Conservation (phyloP, 2,113 vertebrate genomes). For the Dolichallabes microphthalmus region DNA sequence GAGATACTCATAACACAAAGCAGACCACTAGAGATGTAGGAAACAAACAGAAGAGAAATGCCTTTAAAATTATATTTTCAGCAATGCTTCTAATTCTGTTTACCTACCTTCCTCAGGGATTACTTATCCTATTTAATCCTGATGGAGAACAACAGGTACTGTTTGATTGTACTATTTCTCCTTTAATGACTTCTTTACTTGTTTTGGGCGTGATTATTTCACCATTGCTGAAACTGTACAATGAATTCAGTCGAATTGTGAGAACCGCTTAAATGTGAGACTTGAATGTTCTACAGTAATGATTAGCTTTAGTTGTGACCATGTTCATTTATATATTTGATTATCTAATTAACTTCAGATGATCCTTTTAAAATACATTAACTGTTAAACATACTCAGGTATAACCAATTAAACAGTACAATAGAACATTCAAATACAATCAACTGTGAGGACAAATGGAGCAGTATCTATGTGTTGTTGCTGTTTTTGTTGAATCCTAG, state of each 20-base stretch:
- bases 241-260: not conserved
- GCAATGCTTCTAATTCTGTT: not conserved
- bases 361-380: not conserved
- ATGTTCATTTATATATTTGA: not conserved
- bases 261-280: not conserved
- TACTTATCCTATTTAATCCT: not conserved
- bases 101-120: slow-evolving; percentile 11
- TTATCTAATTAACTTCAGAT: not conserved
- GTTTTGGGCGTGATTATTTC: slow-evolving; percentile 11
- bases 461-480: not conserved
- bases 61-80: slow-evolving; percentile 33
- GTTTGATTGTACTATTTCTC: not conserved
- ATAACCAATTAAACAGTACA: not conserved
- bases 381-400: not conserved
- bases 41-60: slow-evolving; percentile 40
- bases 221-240: slow-evolving; percentile 22
- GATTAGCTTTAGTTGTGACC: not conserved
- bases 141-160: not conserved
- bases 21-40: not conserved
- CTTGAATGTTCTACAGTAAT: not conserved
- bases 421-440: not conserved
- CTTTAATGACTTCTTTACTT: slow-evolving; percentile 18
- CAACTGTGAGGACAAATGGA: not conserved
- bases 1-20: not conserved
- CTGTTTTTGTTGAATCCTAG: not conserved